Evolutionary conservation across 23 tunicate species (phyloP).

Genomic region (Ciona savignyi): DNA sequence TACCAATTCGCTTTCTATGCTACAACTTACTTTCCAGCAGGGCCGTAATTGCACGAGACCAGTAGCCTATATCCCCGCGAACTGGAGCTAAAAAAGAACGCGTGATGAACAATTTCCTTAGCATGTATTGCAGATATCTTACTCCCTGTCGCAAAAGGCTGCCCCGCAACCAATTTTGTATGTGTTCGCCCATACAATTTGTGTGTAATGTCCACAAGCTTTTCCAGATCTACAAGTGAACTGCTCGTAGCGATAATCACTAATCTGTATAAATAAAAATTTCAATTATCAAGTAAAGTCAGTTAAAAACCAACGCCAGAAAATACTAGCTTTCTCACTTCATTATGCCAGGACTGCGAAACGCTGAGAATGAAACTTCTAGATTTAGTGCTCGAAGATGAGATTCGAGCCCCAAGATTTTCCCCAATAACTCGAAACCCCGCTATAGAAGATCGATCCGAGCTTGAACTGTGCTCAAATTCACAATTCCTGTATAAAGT

Average conservation of each 20-base stretch:
- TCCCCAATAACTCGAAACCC: neutral
- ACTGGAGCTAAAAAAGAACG: neutral
- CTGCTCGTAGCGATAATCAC: neutral
- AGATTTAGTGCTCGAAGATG: neutral
- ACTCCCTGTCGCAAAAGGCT: neutral
- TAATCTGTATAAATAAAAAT: neutral
- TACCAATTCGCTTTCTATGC: neutral
- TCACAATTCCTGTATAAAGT: neutral
- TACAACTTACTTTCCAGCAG: neutral
- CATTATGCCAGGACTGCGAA: neutral
- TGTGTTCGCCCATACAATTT: neutral
- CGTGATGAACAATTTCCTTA: neutral
- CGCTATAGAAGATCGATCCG: neutral
- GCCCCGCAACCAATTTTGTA: neutral
- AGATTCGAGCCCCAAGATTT: neutral
- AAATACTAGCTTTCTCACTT: no score
- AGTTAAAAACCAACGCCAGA: no score
- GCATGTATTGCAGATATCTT: neutral
- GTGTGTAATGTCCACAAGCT: neutral
- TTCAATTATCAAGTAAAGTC: no score
- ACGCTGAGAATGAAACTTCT: neutral
- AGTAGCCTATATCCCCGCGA: neutral
- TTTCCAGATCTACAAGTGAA: neutral
- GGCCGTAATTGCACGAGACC: neutral
- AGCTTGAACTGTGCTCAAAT: neutral